Base-by-base conservation (phyloP, 2,888 invertebrate species). In the Pegoplata infirma region DNA sequence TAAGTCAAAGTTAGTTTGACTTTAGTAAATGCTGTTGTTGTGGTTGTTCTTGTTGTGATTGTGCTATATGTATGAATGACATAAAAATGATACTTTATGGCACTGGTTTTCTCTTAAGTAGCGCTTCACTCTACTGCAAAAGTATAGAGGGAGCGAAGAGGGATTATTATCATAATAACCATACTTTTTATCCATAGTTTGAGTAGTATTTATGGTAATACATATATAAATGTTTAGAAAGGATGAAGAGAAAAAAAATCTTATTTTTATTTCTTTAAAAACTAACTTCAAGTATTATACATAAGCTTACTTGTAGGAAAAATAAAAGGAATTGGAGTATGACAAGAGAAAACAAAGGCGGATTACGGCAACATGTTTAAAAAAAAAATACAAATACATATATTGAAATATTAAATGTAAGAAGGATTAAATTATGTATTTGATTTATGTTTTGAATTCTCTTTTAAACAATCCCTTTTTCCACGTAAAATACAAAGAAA, bases 131-230 rank as follows among this genome's bases (percentile, higher is more conserved):
- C 36, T 16, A 28, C 36, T 40, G 23, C 59, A 47, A 19, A n/a
- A 46, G 25, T 61, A 14, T n/a, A n/a, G 3, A 5, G 36, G 36
- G 36, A n/a, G 2, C n/a, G n/a, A 12, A n/a, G 16, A 28, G 47
- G 14, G 46, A 25, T 47, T 47, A 46, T 25, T 61, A 46, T 61
- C 23, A 46, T 61, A 47, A 46, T 46, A 46, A 12, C 21, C 12
- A 6, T n/a, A 40, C 36, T n/a, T 12, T 40, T 40, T 40, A 40
- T 12, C 25, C 58, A 59, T 32, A 16, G 14, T 49, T 64, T 64
- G 58, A 68, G 59, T 23, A 59, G 36, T 59, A 76, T 66, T 71
- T 66, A 66, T 64, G 76, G 53, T 59, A 71, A 76, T 46, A 64
- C n/a, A 25, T n/a, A n/a, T n/a, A n/a, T n/a, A 46, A 71, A 21